Evolutionary conservation across 2,888 invertebrate species (phyloP).

Genomic region (Netelia virgata): DNA sequence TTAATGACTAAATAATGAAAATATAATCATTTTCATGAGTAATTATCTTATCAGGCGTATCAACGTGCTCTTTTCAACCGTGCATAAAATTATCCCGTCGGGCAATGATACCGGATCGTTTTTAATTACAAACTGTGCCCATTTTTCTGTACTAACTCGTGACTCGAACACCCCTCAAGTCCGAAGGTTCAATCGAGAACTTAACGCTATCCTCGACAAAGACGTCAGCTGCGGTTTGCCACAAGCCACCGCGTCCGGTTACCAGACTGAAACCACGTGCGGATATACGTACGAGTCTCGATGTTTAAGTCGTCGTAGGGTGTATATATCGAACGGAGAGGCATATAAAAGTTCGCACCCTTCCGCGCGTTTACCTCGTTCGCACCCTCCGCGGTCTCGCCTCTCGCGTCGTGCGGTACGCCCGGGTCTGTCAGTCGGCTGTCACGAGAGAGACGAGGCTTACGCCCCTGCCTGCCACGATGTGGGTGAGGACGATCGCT

Average conservation of each 20-base stretch:
- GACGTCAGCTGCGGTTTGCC: slow-evolving; percentile 82
- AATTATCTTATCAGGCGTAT: no score
- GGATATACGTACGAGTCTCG: slow-evolving; percentile 15
- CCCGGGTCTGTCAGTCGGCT: slow-evolving; percentile 77
- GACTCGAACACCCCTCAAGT: background rate
- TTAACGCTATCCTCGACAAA: slow-evolving; percentile 57
- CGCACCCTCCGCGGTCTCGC: slow-evolving; percentile 80
- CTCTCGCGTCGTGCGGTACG: slow-evolving; percentile 63
- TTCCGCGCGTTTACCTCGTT: slow-evolving; percentile 77
- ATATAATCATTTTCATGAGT: no score
- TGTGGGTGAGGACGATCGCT: slow-evolving; percentile 48
- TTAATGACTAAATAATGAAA: background rate
- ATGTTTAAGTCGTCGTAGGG: slow-evolving; percentile 32
- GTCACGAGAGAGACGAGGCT: slow-evolving; percentile 66
- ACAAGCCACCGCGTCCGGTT: slow-evolving; percentile 71
- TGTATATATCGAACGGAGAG: slow-evolving; percentile 9
- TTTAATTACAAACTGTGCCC: background rate
- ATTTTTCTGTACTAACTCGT: background rate
- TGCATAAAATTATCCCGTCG: background rate
- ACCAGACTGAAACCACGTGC: slow-evolving; percentile 41
- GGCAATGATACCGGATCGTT: background rate
- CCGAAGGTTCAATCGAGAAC: slow-evolving; percentile 43
- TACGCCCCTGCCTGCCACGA: slow-evolving; percentile 56
- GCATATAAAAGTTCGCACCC: slow-evolving; percentile 71
- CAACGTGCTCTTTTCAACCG: background rate